Evolutionary conservation across 2,113 vertebrate species (phyloP).

Genomic region (Notothenia coriiceps): DNA sequence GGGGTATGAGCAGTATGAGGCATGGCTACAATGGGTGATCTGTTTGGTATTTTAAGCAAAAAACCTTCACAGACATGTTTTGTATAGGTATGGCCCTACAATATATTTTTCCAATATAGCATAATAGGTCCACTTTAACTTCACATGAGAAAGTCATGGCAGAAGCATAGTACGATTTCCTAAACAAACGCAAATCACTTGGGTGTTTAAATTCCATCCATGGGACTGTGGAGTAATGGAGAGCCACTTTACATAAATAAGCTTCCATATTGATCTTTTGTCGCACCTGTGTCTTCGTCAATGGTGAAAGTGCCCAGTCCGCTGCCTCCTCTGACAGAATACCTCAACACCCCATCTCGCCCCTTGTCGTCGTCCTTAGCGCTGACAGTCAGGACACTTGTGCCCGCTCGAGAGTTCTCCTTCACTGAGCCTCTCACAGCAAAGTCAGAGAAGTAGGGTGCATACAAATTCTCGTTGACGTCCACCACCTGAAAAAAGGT

Average conservation of each 20-base stretch:
- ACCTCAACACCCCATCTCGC: conserved; percentile 92
- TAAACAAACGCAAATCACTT: background rate
- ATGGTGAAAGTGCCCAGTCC: conserved; percentile 94
- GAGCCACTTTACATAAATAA: conserved; percentile 72
- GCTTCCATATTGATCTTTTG: conserved; percentile 68
- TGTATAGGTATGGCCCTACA: no score
- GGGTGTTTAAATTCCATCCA: conserved; percentile 48
- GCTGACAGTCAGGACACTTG: conserved; percentile 90
- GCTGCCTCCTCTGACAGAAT: conserved; percentile 93
- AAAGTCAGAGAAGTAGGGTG: conserved; percentile 94
- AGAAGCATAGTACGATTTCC: background rate
- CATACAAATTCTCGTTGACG: conserved; percentile 95
- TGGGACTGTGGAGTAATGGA: conserved; percentile 43
- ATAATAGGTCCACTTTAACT: background rate
- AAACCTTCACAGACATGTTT: no score
- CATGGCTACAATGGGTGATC: no score
- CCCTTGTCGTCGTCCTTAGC: conserved; percentile 93
- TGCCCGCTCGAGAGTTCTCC: conserved; percentile 93
- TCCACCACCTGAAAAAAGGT: conserved; percentile 87
- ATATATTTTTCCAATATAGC: no score
- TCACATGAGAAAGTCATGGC: background rate
- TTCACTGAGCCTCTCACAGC: conserved; percentile 90
- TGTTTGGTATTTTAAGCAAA: no score
- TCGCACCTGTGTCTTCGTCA: conserved; percentile 97
- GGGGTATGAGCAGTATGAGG: no score